Evolutionary conservation across 1,140 invertebrate species (phyloP), one percentile per base, ranked within the genome.

Genomic region (Leptinotarsa lineolata): DNA sequence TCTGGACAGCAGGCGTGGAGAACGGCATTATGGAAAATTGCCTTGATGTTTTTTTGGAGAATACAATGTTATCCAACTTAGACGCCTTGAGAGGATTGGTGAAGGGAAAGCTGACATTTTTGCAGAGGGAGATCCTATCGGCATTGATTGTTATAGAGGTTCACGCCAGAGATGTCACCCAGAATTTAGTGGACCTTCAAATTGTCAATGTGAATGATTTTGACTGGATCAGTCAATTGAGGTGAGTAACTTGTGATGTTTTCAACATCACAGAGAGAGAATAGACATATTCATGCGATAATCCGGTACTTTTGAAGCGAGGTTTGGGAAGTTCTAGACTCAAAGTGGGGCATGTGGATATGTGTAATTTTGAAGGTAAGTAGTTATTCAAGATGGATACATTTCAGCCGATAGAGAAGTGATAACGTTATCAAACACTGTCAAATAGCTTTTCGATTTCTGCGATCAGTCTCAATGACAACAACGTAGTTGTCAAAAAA

Each of bases 221-320:
- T 82, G 88, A 92, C 66, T 95, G 94, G 94, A 91, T 93, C 15
- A 91, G 91, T 77, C 93, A 95, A 82, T 83, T 96, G 3, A 86
- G 92, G 89, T 89, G 79, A 74, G 68, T 24, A 13, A 8, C 22
- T 65, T 65, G 30, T 39, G 8, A 39, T 11, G 11, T 11, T 39
- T 39, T 39, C 2, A 39, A 11, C 30, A 11, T 2, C 2, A 39
- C 2, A 11, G 8, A 39, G 30, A 39, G 8, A 39, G 2, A 39
- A 39, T 11, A 11, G 1, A 39, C 8, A 39, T 11, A 30, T 11
- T 8, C 30, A 39, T 39, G 30, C 8, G 11, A 39, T 8, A 39
- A 39, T 39, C 8, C 30, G 30, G 11, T 39, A 11, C 30, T 39
- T 39, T 39, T 11, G 8, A 39, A 39, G 30, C 30, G 8, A 39